Conservation (phyloP, 1,140 invertebrate species). For the Rhyacophila brunnea region DNA sequence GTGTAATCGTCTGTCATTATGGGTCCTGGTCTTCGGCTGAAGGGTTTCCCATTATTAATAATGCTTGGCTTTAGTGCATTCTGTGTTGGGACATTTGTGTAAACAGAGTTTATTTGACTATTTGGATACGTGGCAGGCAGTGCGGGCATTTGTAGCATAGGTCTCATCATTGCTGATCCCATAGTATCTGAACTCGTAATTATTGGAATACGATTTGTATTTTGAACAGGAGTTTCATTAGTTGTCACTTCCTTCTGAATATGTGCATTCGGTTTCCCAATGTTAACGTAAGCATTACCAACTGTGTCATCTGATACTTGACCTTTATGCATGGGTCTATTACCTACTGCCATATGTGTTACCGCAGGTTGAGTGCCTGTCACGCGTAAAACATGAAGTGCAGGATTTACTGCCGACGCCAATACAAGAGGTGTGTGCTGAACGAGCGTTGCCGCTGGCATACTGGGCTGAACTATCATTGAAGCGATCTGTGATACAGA, state of each 20-base stretch:
- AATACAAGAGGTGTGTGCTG: constrained; percentile 18
- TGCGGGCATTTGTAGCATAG: constrained; percentile 18
- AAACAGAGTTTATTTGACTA: constrained; percentile 32
- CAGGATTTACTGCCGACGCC: constrained; percentile 15
- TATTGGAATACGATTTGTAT: neutral
- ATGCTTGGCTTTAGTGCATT: constrained; percentile 6
- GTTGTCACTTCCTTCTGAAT: constrained; percentile 37
- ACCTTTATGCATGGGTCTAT: constrained; percentile 40
- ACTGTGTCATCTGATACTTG: constrained; percentile 46
- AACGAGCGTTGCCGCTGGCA: neutral
- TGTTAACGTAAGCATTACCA: constrained; percentile 47
- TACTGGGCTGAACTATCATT: neutral
- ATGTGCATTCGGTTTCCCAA: constrained; percentile 48
- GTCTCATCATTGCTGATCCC: constrained; percentile 4
- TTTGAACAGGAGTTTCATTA: constrained; percentile 7
- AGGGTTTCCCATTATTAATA: constrained; percentile 30
- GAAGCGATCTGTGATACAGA: no score
- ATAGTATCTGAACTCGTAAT: neutral
- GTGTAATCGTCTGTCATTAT: constrained; percentile 31
- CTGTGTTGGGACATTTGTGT: constrained; percentile 4
- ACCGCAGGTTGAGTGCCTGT: constrained; percentile 27
- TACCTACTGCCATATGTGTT: constrained; percentile 32
- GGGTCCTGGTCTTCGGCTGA: constrained; percentile 27
- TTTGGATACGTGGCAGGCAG: constrained; percentile 19
- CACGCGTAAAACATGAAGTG: constrained; percentile 32